Base-by-base conservation (phyloP, 37 sponge, comb jelly and placozoan species). In the Haliclona indistincta region DNA sequence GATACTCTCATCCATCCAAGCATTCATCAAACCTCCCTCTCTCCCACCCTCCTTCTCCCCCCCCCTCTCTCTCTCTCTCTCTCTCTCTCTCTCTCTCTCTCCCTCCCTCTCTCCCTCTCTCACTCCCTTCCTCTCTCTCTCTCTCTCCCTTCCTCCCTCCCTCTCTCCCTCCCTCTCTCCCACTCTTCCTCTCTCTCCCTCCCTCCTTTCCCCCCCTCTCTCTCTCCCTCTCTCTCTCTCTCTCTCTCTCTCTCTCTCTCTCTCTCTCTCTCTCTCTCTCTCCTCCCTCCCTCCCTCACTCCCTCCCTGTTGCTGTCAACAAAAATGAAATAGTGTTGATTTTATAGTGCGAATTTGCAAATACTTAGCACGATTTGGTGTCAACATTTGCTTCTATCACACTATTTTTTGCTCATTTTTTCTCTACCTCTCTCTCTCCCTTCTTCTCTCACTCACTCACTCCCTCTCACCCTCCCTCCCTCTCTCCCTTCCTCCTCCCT, bases 381-480 rank as follows among this genome's bases (percentile, higher is more conserved):
- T 3, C 23, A 10, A 19, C 23, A 8, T n/a, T n/a, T n/a, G n/a
- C n/a, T n/a, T n/a, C n/a, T n/a, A n/a, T n/a, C n/a, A n/a, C n/a
- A n/a, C n/a, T n/a, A 10, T 26, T 8, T 29, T n/a, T 8, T 60
- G 8, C 8, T 8, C 23, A 10, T 8, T 8, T 29, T 22, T 8
- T 22, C 62, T 19, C 23, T 60, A n/a, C 23, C 62, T 60, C 62
- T 60, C 62, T 60, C 62, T 29, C n/a, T n/a, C n/a, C n/a, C n/a
- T n/a, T n/a, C n/a, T n/a, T n/a, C n/a, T n/a, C n/a, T n/a, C n/a
- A 56, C 56, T 56, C 56, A 7, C 56, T 56, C 6, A 2, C 6
- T 5, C 23, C 5, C 5, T 29, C 56, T 29, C 6, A 56, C 23
- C 6, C 56, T 2, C 6, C 56, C 56, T 29, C 4, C 4, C 3